phyloP scores from a whole-genome alignment of 2,888 invertebrate genomes.

The Dione vanillae region DNA sequence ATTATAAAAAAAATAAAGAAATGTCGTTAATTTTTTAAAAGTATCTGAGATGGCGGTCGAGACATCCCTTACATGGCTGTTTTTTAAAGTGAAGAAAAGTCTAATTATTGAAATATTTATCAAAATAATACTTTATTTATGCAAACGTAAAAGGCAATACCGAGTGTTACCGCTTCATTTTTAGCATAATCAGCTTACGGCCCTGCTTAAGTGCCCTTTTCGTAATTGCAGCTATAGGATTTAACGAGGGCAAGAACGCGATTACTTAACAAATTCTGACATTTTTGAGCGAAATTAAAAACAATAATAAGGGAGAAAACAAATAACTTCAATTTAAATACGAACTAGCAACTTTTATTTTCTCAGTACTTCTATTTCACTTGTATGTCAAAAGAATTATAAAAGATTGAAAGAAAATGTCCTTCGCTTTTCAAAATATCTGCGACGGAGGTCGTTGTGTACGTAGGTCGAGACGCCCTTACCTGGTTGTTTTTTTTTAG shows the following conservation, averaged over 20 bases:
- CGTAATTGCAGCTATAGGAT: conserved; percentile 73
- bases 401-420: conserved; percentile 5
- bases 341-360: conserved; percentile 2
- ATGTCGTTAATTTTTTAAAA: too few relatives aligned
- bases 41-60: too few relatives aligned
- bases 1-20: too few relatives aligned
- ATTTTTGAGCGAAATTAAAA: conserved; percentile 51
- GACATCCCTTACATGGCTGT: too few relatives aligned
- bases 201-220: conserved; percentile 60
- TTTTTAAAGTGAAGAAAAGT: too few relatives aligned
- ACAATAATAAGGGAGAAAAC: conserved; percentile 17
- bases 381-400: conserved; percentile 5
- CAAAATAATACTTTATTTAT: conserved; percentile 59
- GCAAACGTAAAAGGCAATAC: conserved; percentile 66
- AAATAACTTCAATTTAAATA: background rate
- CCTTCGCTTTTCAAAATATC: background rate
- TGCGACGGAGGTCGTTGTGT: conserved; percentile 14
- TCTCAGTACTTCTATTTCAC: background rate
- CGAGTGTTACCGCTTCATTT: conserved; percentile 73
- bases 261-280: conserved; percentile 64
- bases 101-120: conserved; percentile 5
- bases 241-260: conserved; percentile 67
- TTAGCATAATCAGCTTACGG: conserved; percentile 71
- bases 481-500: conserved; percentile 23
- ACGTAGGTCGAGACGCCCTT: conserved; percentile 28